phyloP scores from a whole-genome alignment of 64 coral and sea anemone genomes.

The Pocillopora verrucosa region DNA sequence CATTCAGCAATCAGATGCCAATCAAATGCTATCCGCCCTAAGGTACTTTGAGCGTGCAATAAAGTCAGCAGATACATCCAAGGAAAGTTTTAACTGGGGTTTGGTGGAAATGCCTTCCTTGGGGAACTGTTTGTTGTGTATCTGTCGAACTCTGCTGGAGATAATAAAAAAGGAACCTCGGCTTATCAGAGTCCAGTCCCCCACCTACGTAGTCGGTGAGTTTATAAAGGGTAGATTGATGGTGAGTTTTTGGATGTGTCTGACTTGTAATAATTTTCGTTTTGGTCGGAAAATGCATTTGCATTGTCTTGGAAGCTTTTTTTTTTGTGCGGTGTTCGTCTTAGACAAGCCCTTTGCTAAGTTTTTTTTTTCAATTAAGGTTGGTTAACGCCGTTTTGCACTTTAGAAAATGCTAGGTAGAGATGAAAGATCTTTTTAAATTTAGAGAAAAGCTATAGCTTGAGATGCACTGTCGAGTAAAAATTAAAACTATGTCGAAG shows the following conservation, averaged over 20 bases:
- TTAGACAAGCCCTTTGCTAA: no score
- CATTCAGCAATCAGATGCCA: constrained; percentile 75
- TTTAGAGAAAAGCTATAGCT: no score
- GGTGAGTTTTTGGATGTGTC: background rate
- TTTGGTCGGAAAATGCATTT: background rate
- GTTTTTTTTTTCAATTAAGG: no score
- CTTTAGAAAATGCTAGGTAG: no score
- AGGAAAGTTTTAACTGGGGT: constrained; percentile 68
- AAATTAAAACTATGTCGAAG: no score
- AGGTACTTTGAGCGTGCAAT: constrained; percentile 79
- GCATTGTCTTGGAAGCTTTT: background rate
- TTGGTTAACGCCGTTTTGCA: no score
- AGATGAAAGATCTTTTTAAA: no score
- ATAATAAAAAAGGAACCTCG: constrained; percentile 62
- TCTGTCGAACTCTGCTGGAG: constrained; percentile 55
- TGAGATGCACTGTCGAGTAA: no score
- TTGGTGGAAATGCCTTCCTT: constrained; percentile 65
- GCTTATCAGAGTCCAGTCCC: constrained; percentile 61
- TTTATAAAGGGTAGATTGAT: background rate
- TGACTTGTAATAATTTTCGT: background rate
- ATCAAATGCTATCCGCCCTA: constrained; percentile 75
- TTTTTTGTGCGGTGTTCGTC: no score
- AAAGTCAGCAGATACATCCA: constrained; percentile 14
- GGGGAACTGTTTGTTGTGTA: constrained; percentile 66
- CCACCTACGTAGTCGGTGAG: constrained; percentile 72